Conservation (phyloP, 1,140 invertebrate genomes). For the Neotoxoptera formosana region DNA sequence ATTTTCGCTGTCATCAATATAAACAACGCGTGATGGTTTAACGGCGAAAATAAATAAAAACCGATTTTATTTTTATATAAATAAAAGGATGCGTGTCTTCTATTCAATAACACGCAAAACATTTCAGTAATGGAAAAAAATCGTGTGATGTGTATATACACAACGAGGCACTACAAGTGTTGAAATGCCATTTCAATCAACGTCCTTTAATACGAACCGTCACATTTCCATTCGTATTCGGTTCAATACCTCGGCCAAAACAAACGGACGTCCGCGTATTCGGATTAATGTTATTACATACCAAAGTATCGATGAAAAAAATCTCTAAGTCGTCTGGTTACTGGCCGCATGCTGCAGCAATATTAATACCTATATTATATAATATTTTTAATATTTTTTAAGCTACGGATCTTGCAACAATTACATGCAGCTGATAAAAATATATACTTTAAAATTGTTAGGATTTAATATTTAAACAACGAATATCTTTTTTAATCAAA, state of each 20-base stretch:
- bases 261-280: neutral
- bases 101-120: constrained; percentile 17
- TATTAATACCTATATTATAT: neutral
- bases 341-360: too few species aligned
- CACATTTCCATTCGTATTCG: neutral
- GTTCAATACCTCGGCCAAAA: neutral
- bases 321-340: neutral
- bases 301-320: neutral
- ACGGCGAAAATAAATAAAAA: neutral
- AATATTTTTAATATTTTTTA: neutral
- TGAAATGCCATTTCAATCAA: constrained; percentile 10
- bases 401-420: neutral
- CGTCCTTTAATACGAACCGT: constrained; percentile 1
- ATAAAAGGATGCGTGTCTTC: constrained; percentile 8
- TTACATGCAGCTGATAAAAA: neutral
- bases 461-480: neutral
- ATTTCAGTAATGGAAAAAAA: constrained; percentile 13
- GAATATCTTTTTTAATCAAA: neutral
- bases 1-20: neutral
- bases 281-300: neutral
- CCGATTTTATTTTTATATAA: constrained; percentile 14
- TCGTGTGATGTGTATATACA: neutral
- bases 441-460: neutral
- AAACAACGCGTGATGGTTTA: constrained; percentile 6
- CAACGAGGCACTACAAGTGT: neutral